These are phyloP conservation scores for Amphiduros pacificus DNA, from an alignment of 2,888 invertebrate species.

Conservation along the genomic window DNA sequence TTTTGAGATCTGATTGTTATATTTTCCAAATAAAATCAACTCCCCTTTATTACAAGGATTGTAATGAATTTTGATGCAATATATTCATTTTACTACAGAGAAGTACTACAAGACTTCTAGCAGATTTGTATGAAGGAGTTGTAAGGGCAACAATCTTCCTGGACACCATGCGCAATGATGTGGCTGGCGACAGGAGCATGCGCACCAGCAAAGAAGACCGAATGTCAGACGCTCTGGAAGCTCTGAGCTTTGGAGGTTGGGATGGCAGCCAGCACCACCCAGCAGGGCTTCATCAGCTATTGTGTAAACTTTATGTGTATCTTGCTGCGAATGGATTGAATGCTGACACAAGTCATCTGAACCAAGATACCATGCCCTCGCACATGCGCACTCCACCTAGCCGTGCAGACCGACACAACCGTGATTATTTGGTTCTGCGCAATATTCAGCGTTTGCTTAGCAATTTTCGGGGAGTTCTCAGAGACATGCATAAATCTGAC, in stretches of 20 bases:
- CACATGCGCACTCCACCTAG: background rate
- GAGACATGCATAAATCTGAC: no score
- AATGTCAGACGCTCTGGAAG: background rate
- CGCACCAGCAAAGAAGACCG: background rate
- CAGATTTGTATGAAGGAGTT: background rate
- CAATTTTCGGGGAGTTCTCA: no score
- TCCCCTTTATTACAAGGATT: no score
- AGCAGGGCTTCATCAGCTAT: background rate
- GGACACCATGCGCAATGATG: background rate
- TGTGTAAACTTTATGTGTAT: background rate
- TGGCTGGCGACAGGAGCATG: background rate
- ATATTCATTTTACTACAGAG: no score
- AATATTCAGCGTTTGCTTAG: no score
- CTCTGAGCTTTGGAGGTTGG: background rate
- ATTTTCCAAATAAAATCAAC: no score
- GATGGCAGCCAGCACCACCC: background rate
- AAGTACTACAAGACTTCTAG: no score
- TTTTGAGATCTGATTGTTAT: no score
- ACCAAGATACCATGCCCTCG: background rate
- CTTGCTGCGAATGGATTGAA: background rate
- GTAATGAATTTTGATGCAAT: no score
- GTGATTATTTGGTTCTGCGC: background rate
- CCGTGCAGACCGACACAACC: slow-evolving; percentile 1
- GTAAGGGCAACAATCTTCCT: slow-evolving; percentile 1
- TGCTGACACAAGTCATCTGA: background rate